Evolutionary conservation across 2,797 vertebrate species (phyloP).

Genomic region (Anas capensis): DNA sequence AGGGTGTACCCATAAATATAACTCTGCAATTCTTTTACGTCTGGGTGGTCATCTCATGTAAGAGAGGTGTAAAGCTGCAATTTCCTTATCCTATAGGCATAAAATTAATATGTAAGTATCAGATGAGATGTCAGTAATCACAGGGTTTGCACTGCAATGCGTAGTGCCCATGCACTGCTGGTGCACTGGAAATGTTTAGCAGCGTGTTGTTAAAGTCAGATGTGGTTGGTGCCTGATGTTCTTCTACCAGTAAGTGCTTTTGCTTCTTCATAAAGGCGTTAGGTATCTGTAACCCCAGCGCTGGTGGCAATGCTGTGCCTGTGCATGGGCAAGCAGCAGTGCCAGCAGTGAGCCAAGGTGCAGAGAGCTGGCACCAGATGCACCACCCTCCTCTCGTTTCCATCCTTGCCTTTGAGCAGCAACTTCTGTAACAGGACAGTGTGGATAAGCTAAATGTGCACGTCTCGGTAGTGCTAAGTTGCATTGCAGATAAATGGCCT

Average conservation of each 20-base stretch:
- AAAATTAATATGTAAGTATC: not conserved
- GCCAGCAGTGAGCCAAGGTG: not conserved
- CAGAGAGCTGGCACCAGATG: not conserved
- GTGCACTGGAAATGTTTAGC: not conserved
- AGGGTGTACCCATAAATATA: not conserved
- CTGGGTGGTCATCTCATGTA: accelerated
- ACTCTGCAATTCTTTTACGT: not conserved
- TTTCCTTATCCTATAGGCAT: not conserved
- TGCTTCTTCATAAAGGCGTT: not conserved
- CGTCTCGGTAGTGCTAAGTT: not conserved
- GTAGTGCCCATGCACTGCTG: accelerated
- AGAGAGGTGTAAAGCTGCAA: not conserved
- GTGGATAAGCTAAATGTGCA: not conserved
- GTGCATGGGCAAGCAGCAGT: accelerated
- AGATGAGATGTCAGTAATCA: accelerated
- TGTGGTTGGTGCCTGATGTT: not conserved
- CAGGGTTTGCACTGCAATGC: accelerated
- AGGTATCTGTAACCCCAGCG: not conserved
- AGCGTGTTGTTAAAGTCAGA: not conserved
- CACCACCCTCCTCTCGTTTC: not conserved
- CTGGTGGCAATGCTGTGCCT: accelerated
- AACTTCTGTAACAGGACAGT: accelerated
- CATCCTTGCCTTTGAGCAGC: not conserved
- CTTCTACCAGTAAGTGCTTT: not conserved
- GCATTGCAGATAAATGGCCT: not conserved